Conservation (phyloP, 2,888 invertebrate genomes). For the Drosophila nigricruria region DNA sequence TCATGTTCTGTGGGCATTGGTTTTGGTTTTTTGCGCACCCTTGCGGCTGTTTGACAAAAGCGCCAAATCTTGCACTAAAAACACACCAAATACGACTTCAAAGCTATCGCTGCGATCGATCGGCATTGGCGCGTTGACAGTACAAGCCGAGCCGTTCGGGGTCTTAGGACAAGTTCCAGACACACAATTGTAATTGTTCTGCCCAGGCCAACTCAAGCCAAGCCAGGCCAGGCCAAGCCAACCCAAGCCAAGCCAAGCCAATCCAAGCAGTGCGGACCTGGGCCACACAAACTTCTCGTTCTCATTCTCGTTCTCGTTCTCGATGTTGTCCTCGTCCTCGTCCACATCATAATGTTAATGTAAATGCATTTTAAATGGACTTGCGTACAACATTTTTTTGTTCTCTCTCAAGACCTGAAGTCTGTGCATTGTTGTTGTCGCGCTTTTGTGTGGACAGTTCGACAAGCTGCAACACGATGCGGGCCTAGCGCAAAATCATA, state of each 20-base stretch:
- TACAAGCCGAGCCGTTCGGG: constrained; percentile 6
- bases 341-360: constrained; percentile 84
- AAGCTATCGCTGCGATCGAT: constrained; percentile 84
- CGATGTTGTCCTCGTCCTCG: constrained; percentile 59
- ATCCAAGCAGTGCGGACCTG: background rate
- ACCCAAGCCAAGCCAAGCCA: constrained; percentile 6
- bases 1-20: constrained; percentile 10
- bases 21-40: constrained; percentile 48
- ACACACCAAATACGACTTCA: constrained; percentile 84
- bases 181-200: constrained; percentile 63
- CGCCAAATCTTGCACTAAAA: constrained; percentile 84
- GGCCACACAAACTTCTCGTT: constrained; percentile 58
- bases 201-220: constrained; percentile 19
- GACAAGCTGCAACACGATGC: constrained; percentile 83
- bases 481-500: constrained; percentile 71
- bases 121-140: constrained; percentile 72
- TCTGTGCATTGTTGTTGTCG: constrained; percentile 60
- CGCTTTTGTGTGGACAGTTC: constrained; percentile 76
- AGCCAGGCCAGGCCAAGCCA: background rate
- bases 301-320: constrained; percentile 27
- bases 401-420: constrained; percentile 32
- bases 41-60: constrained; percentile 79
- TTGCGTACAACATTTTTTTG: constrained; percentile 79
- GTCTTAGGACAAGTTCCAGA: constrained; percentile 27
- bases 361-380: constrained; percentile 84